Evolutionary conservation across 2,113 vertebrate species (phyloP).

Genomic region (Catharus minimus): DNA sequence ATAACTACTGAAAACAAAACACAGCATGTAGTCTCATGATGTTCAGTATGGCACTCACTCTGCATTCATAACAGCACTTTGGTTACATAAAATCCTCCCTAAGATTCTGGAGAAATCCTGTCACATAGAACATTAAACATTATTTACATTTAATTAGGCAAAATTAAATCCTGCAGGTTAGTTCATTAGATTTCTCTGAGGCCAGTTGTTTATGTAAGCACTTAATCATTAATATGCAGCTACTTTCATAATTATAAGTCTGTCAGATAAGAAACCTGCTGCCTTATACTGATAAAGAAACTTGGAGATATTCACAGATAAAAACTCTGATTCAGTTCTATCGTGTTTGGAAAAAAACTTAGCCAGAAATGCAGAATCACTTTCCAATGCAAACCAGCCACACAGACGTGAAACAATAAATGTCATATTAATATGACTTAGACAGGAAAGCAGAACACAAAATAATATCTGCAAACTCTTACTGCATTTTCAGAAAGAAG

Average conservation of each 20-base stretch:
- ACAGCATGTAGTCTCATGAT: background rate
- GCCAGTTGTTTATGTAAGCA: constrained; percentile 78
- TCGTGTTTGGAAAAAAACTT: constrained; percentile 26
- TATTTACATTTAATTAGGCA: constrained; percentile 81
- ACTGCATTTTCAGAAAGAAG: background rate
- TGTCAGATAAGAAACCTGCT: constrained; percentile 78
- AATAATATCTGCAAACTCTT: background rate
- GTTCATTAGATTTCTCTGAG: constrained; percentile 77
- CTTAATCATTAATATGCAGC: constrained; percentile 74
- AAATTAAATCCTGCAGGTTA: constrained; percentile 73
- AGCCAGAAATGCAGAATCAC: constrained; percentile 30
- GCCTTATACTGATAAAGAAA: constrained; percentile 74
- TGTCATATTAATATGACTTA: background rate
- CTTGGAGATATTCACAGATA: constrained; percentile 68
- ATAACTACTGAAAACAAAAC: constrained; percentile 40
- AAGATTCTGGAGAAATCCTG: constrained; percentile 61
- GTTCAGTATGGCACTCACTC: background rate
- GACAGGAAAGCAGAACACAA: background rate
- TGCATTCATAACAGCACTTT: constrained; percentile 46
- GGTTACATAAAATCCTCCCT: constrained; percentile 39
- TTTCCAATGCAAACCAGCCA: constrained; percentile 17
- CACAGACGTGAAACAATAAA: background rate
- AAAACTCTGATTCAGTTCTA: constrained; percentile 39
- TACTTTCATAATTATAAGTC: constrained; percentile 72
- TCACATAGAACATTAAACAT: constrained; percentile 72